Evolutionary conservation across 2,888 invertebrate species (phyloP).

Genomic region (Opisthograptis luteolata): DNA sequence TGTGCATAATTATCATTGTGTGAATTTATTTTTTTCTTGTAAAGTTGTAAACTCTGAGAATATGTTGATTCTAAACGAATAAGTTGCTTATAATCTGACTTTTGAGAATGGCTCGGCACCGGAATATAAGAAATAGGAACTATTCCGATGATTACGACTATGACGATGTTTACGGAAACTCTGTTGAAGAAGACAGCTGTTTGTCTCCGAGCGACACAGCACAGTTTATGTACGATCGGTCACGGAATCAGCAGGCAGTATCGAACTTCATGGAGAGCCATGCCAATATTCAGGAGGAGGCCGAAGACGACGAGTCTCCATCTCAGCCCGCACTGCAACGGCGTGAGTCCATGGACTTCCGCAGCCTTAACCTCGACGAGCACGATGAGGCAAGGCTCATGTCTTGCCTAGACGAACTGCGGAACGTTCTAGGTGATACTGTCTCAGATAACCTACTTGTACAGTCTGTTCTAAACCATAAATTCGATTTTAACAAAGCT

Average conservation of each 20-base stretch:
- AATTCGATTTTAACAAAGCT: constrained; percentile 89
- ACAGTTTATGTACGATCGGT: constrained; percentile 94
- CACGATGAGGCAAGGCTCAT: constrained; percentile 89
- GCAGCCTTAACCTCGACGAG: constrained; percentile 83
- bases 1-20: too few relatives aligned
- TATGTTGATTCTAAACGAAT: constrained; percentile 20
- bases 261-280: constrained; percentile 90
- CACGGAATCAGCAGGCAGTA: constrained; percentile 88
- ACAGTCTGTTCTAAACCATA: constrained; percentile 88
- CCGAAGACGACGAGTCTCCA: constrained; percentile 74
- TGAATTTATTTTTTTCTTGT: constrained; percentile 49
- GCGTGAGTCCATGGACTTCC: constrained; percentile 78
- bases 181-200: constrained; percentile 96
- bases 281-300: constrained; percentile 89
- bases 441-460: constrained; percentile 89
- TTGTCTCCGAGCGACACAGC: constrained; percentile 94
- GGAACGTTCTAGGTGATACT: constrained; percentile 91
- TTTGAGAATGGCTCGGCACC: constrained; percentile 91
- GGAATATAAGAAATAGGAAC: constrained; percentile 93
- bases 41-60: constrained; percentile 26
- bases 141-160: constrained; percentile 96
- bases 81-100: constrained; percentile 2
- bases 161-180: constrained; percentile 96
- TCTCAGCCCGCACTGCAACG: constrained; percentile 54
- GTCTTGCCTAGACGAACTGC: constrained; percentile 93